Conservation (phyloP, 1,140 invertebrate genomes). For the Mya arenaria region DNA sequence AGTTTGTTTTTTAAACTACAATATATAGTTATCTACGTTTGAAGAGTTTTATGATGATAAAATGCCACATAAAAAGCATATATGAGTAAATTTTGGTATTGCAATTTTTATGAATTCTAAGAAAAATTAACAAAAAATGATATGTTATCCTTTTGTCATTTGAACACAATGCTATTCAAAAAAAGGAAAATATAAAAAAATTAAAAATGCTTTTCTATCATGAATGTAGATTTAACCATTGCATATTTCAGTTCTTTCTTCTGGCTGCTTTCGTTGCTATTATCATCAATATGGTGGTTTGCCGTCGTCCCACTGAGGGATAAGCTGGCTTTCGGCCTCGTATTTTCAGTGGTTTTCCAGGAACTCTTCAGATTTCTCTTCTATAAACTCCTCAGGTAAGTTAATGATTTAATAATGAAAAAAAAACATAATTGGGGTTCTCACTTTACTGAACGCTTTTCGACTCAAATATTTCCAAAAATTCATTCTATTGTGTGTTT, state of each 20-base stretch:
- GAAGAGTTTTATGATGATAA: neutral
- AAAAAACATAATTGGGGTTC: too few relatives aligned
- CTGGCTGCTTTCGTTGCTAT: constrained; percentile 94
- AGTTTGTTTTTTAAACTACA: neutral
- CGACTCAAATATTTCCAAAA: too few relatives aligned
- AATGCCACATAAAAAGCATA: neutral
- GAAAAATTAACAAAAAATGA: too few relatives aligned
- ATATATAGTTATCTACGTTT: neutral
- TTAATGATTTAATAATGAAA: too few relatives aligned
- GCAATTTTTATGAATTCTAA: too few relatives aligned
- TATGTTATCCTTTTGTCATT: too few relatives aligned
- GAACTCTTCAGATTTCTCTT: constrained; percentile 86
- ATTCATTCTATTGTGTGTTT: too few relatives aligned
- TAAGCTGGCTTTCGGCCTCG: constrained; percentile 90
- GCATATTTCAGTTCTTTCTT: constrained; percentile 91
- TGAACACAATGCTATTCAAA: too few relatives aligned
- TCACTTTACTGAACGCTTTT: too few relatives aligned
- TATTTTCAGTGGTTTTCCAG: constrained; percentile 92
- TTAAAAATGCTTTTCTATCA: neutral
- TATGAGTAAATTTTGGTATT: neutral
- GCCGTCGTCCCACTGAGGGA: constrained; percentile 89
- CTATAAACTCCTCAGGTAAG: constrained; percentile 81
- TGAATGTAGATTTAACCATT: constrained; percentile 13
- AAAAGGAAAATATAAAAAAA: neutral
- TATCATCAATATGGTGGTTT: constrained; percentile 95